Percentiles rank a stretch among this genome's conserved stretches.
phyloP scores from a whole-genome alignment of 2,888 invertebrate species.

The Caradrina clavipalpis region DNA sequence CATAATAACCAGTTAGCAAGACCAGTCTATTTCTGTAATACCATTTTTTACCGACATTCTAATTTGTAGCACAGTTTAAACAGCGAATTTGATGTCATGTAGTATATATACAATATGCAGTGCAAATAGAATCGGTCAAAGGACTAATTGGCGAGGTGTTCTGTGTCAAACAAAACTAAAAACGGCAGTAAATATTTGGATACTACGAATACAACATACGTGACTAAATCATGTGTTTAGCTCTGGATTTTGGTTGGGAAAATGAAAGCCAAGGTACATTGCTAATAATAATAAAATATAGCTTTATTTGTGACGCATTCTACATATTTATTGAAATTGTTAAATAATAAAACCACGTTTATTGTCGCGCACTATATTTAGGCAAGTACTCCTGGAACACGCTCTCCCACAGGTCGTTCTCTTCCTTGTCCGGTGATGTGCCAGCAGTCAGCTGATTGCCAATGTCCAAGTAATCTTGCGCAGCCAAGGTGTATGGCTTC shows the following conservation, averaged over 20 bases:
- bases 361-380: conserved; percentile 46
- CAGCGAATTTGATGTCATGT: not conserved
- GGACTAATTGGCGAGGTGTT: conserved; percentile 40
- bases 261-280: not conserved
- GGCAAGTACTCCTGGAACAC: conserved; percentile 70
- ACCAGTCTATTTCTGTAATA: not conserved
- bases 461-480: conserved; percentile 71
- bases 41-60: conserved; percentile 6
- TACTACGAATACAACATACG: not conserved
- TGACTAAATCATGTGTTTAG: not conserved
- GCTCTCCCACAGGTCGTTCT: conserved; percentile 73
- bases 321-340: not conserved
- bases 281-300: not conserved
- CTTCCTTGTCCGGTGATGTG: conserved; percentile 68
- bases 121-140: conserved; percentile 37
- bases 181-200: not conserved
- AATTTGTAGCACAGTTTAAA: not conserved
- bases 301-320: not conserved
- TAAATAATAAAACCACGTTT: conserved; percentile 1
- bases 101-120: not conserved
- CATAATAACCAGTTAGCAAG: not conserved
- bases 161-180: conserved; percentile 41
- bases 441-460: conserved; percentile 66
- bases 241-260: not conserved
- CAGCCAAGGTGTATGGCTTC: conserved; percentile 66